Conservation (phyloP, 1,140 invertebrate genomes). For the Orussus abietinus region DNA sequence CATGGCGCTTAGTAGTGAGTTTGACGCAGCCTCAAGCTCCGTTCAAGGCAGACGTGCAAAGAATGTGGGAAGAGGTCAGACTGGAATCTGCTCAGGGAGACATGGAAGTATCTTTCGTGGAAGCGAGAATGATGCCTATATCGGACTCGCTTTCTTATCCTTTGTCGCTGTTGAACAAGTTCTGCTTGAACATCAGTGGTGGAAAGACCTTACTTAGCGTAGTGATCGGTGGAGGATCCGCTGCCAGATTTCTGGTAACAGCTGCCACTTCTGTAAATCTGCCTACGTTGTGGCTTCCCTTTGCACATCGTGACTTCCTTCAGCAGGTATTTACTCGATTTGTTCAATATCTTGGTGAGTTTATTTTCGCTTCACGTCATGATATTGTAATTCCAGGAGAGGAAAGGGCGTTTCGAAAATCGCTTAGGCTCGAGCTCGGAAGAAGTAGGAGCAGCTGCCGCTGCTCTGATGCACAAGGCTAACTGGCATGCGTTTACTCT, state of each 20-base stretch:
- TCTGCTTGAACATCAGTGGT: slow-evolving; percentile 43
- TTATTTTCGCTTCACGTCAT: too few relatives aligned
- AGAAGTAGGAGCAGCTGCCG: slow-evolving; percentile 46
- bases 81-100: slow-evolving; percentile 42
- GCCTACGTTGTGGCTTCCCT: slow-evolving; percentile 47
- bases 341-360: too few relatives aligned
- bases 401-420: slow-evolving; percentile 38
- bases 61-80: slow-evolving; percentile 46
- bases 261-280: slow-evolving; percentile 43
- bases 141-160: slow-evolving; percentile 41
- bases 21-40: slow-evolving; percentile 43
- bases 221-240: slow-evolving; percentile 45
- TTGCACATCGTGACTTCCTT: slow-evolving; percentile 46
- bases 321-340: too few relatives aligned
- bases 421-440: slow-evolving; percentile 44
- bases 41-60: slow-evolving; percentile 41
- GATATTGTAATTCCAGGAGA: slow-evolving; percentile 41
- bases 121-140: slow-evolving; percentile 31
- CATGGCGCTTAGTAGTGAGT: slow-evolving; percentile 45
- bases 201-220: slow-evolving; percentile 43
- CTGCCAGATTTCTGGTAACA: slow-evolving; percentile 46
- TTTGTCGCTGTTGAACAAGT: slow-evolving; percentile 43
- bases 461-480: slow-evolving; percentile 48
- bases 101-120: slow-evolving; percentile 44
- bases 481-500: slow-evolving; percentile 53